Evolutionary conservation across 2,113 vertebrate genomes (phyloP), one percentile per base, ranked within the genome.

Genomic region (Apodemus sylvaticus): DNA sequence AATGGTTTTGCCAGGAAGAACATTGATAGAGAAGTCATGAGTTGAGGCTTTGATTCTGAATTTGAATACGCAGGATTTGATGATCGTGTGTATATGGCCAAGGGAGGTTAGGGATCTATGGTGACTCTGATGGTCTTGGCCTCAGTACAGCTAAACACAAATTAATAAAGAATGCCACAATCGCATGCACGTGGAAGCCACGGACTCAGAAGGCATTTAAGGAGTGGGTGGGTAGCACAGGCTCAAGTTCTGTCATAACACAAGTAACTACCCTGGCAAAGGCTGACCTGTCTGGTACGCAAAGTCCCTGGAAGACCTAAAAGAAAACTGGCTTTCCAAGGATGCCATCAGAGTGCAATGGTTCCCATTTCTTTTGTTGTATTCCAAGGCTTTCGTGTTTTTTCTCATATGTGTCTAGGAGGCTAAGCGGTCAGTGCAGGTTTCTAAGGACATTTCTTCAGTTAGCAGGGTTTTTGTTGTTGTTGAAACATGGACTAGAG

Each of bases 361-460:
- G 83, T 93, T 94, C 89, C 55, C 89, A 71, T 97, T 96, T 97
- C 71, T 95, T 94, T 62, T 71, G 90, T 62, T 91, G 68, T 48
- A 51, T 89, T 90, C 76, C 81, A 92, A 92, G 66, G 39, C 34
- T 81, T 89, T 96, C 29, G 85, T 26, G 53, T 95, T 85, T 86
- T 93, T 77, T 74, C 86, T 89, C 70, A 62, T 95, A 73, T 22
- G 76, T 92, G 85, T 89, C 89, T 87, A 10, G 78, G 68, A 92
- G 62, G 95, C 91, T 86, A 94, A 96, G 81, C 96, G 55, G 77
- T 86, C 24, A 48, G 14, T 64, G 24, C 79, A 55, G 89, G 39
- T 94, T 73, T 96, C 92, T 91, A 83, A 95, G 90, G 89, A 36
- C 68, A 82, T 95, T 79, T 97, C 45, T 86, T 95, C 76, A 94